Conservation (phyloP, 2,888 invertebrate species). For the Mythimna pallens region DNA sequence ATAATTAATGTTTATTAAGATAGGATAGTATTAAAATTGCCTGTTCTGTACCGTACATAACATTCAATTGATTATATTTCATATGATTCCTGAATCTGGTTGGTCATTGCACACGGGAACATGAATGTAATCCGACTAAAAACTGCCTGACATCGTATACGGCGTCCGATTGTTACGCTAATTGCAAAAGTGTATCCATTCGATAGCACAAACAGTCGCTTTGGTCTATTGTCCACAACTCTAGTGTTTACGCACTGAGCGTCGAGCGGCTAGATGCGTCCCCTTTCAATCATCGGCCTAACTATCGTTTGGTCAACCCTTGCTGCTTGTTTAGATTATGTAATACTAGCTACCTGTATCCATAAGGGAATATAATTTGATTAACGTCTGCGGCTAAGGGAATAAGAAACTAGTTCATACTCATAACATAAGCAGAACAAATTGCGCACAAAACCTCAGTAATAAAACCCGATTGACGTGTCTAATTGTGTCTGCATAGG, state of each 20-base stretch:
- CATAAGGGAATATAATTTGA: conserved; percentile 34
- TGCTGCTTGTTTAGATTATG: conserved; percentile 72
- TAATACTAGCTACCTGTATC: conserved; percentile 65
- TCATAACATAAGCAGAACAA: neutral
- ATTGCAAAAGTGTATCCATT: conserved; percentile 80
- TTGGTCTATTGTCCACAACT: conserved; percentile 82
- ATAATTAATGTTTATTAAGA: neutral
- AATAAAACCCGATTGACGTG: conserved; percentile 38
- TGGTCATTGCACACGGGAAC: neutral
- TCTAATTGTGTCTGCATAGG: conserved; percentile 54
- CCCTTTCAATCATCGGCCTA: conserved; percentile 81
- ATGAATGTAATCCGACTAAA: conserved; percentile 30
- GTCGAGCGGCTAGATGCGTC: conserved; percentile 72
- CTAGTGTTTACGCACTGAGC: conserved; percentile 75
- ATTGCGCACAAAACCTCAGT: conserved; percentile 7
- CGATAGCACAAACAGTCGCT: conserved; percentile 79
- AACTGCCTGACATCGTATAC: conserved; percentile 33
- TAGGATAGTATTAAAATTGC: neutral
- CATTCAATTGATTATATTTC: neutral
- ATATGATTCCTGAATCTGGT: neutral
- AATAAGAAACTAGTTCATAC: conserved; percentile 14
- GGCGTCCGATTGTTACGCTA: conserved; percentile 73
- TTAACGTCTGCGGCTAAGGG: neutral
- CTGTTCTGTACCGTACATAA: no score
- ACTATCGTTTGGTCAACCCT: conserved; percentile 76